phyloP scores from a whole-genome alignment of 2,797 vertebrate genomes.

The Onychomys torridus region DNA sequence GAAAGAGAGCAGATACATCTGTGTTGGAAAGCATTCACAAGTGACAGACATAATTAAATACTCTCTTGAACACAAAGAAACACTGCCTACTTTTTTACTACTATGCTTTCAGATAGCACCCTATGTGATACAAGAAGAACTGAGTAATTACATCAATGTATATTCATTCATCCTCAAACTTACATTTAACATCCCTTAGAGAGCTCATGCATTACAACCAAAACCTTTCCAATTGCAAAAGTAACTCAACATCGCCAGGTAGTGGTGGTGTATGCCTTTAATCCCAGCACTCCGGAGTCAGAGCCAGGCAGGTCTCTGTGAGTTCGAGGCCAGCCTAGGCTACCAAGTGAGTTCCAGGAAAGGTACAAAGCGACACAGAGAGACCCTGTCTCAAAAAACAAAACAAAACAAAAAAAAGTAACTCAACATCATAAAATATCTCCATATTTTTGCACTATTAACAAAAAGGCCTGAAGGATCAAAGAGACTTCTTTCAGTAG shows the following conservation, averaged over 20 bases:
- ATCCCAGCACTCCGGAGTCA: too few relatives aligned
- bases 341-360: too few relatives aligned
- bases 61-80: not conserved
- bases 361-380: too few relatives aligned
- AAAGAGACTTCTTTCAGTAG: not conserved
- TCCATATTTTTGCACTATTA: not conserved
- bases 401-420: constrained; percentile 15
- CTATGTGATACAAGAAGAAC: not conserved
- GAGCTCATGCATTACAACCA: not conserved
- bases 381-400: too few relatives aligned
- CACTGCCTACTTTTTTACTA: not conserved
- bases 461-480: not conserved
- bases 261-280: too few relatives aligned
- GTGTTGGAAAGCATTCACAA: not conserved
- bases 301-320: too few relatives aligned
- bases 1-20: not conserved
- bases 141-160: not conserved
- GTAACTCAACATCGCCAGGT: not conserved
- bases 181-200: not conserved
- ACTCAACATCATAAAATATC: not conserved
- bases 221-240: not conserved
- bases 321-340: too few relatives aligned
- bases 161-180: not conserved
- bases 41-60: not conserved
- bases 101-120: not conserved